phyloP scores from a whole-genome alignment of 2,113 vertebrate species.

The Tauraco erythrolophus region DNA sequence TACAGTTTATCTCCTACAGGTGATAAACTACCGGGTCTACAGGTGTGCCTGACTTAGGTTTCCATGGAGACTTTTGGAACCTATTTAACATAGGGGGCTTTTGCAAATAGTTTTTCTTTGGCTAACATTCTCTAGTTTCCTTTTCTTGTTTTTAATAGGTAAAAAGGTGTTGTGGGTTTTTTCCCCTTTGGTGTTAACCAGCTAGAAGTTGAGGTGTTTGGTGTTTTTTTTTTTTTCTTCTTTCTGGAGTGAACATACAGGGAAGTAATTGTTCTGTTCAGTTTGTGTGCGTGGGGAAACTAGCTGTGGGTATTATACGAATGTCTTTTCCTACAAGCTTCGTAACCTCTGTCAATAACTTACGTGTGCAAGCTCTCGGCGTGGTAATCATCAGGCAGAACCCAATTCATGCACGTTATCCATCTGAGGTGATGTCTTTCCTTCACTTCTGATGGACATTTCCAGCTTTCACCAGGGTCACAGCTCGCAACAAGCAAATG shows the following conservation, averaged over 20 bases:
- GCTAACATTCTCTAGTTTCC: neutral
- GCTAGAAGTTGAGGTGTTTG: neutral
- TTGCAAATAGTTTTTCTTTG: neutral
- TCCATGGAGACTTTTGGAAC: conserved; percentile 66
- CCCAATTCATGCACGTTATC: neutral
- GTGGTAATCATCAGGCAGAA: neutral
- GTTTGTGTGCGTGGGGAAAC: neutral
- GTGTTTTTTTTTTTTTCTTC: neutral
- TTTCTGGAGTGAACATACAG: neutral
- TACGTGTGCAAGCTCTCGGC: neutral
- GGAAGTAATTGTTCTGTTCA: neutral
- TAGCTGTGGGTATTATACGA: neutral
- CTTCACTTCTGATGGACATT: neutral
- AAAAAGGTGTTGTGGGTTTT: neutral
- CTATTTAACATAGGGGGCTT: neutral
- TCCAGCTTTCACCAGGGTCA: neutral
- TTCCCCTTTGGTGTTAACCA: neutral
- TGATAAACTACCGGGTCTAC: no score
- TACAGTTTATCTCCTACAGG: neutral
- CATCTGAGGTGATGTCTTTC: neutral
- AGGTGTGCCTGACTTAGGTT: conserved; percentile 30
- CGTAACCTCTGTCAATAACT: neutral
- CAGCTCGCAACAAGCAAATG: neutral
- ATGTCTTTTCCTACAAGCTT: neutral
- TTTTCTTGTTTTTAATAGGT: neutral